Evolutionary conservation across 2,113 vertebrate species (phyloP).

Genomic region (Chinchilla lanigera): DNA sequence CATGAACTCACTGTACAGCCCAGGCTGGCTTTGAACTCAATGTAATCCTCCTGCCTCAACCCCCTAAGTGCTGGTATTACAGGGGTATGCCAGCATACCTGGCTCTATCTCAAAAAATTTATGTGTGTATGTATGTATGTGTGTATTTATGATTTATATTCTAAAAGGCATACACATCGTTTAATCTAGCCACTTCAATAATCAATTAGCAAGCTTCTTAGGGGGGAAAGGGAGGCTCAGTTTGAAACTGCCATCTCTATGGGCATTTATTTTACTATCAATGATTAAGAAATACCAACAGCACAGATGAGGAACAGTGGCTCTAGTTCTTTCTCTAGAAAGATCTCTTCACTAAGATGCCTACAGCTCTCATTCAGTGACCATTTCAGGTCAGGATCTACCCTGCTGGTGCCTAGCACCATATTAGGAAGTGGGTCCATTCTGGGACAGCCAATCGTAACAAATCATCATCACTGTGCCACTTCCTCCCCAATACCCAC

Average conservation of each 20-base stretch:
- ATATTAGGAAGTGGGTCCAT: not conserved
- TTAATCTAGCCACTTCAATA: not conserved
- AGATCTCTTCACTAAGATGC: not conserved
- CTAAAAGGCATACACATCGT: not conserved
- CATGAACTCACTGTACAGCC: not conserved
- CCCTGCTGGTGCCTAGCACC: not conserved
- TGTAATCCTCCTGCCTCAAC: not conserved
- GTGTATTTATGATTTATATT: not conserved
- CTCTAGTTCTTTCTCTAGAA: slow-evolving; percentile 28
- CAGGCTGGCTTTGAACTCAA: not conserved
- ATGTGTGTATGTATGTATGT: not conserved
- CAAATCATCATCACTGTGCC: not conserved
- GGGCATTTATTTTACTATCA: not conserved
- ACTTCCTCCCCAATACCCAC: not conserved
- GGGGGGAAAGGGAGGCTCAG: not conserved
- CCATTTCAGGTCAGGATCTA: not conserved
- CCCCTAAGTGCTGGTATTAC: not conserved
- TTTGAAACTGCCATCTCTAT: not conserved
- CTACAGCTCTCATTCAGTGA: not conserved
- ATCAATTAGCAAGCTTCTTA: not conserved
- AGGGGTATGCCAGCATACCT: not conserved
- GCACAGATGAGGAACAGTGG: not conserved
- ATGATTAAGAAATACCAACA: not conserved
- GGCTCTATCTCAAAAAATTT: not conserved
- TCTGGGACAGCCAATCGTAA: not conserved